Evolutionary conservation across 2,113 vertebrate species (phyloP), one percentile per base, ranked within the genome.

Genomic region (Xyliphius kryptos): DNA sequence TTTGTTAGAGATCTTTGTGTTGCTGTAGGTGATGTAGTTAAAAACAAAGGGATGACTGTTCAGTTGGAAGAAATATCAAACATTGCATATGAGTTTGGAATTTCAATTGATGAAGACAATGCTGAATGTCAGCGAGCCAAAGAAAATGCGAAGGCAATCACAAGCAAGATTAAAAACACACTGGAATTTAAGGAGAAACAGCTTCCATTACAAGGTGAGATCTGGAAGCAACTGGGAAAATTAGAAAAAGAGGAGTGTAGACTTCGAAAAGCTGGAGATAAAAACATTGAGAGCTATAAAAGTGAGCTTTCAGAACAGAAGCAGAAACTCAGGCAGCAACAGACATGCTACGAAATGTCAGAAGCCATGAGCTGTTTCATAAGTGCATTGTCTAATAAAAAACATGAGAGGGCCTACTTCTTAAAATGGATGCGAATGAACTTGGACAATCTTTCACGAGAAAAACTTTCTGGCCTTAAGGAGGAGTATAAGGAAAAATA

Each of bases 381-480:
- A 13, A 26, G 0, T 0, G 79, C 61, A 16, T 58, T 87, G 68
- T 77, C 78, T 43, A 63, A 6, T 9, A 16, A 55, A 48, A 71
- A 26, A 1, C 40, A 13, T 43, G 80, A 84, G 16, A 76, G 79
- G 36, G 11, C 44, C 4, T 83, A 74, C 58, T 87, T 84, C 22
- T 21, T 85, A 2, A 82, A 85, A 61, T 87, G 81, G 83, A 74
- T 87, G 78, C 16, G 57, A 44, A 79, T 85, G 17, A 77, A 81
- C 14, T 72, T 87, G 0, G 80, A 87, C 52, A 77, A 78, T 5
- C 0, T 73, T 5, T 80, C 80, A 9, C 56, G 21, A 1, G 0
- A 60, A 54, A 77, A 67, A 20, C 58, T 83, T 0, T 79, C 59
- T 38, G 6, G 0, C 1, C 74, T 85, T 0, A 2, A 68, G 0